Evolutionary conservation across 1,140 invertebrate species (phyloP).

Genomic region (Aphelenchoides avenae): DNA sequence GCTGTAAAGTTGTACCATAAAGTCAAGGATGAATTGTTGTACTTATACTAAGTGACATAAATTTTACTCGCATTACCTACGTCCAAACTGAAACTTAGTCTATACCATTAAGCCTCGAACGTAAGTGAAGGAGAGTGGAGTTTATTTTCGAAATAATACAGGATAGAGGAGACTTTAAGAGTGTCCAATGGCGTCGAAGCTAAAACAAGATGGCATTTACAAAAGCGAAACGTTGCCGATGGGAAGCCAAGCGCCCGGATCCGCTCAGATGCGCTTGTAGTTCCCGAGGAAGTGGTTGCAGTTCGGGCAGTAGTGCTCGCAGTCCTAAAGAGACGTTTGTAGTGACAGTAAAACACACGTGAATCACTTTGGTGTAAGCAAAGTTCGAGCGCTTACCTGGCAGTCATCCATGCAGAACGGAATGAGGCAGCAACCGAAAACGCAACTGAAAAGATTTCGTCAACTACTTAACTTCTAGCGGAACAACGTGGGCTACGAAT

Average conservation of each 20-base stretch:
- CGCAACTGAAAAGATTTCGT: conserved; percentile 11
- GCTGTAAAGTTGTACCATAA: conserved; percentile 26
- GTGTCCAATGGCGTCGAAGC: no score
- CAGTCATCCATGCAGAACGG: conserved; percentile 33
- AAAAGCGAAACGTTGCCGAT: no score
- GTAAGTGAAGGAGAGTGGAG: no score
- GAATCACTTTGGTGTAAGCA: background rate
- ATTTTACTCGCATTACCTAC: no score
- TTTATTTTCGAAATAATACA: no score
- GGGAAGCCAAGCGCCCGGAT: no score
- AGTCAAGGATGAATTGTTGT: conserved; percentile 34
- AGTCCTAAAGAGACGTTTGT: conserved; percentile 7
- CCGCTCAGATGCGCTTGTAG: conserved; percentile 22
- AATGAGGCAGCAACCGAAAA: conserved; percentile 26
- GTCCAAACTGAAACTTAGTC: no score
- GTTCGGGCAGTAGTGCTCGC: conserved; percentile 27
- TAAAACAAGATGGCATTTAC: no score
- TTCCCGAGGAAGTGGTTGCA: conserved; percentile 17
- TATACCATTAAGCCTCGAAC: no score
- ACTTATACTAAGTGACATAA: conserved; percentile 31
- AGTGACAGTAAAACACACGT: background rate
- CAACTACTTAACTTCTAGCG: background rate
- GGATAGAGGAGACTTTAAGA: no score
- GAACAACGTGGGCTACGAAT: background rate
- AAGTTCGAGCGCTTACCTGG: conserved; percentile 6